Percentiles rank a stretch among this genome's conserved stretches.
Evolutionary conservation across 1,140 invertebrate genomes (phyloP).

Genomic region (Coelopa frigida): DNA sequence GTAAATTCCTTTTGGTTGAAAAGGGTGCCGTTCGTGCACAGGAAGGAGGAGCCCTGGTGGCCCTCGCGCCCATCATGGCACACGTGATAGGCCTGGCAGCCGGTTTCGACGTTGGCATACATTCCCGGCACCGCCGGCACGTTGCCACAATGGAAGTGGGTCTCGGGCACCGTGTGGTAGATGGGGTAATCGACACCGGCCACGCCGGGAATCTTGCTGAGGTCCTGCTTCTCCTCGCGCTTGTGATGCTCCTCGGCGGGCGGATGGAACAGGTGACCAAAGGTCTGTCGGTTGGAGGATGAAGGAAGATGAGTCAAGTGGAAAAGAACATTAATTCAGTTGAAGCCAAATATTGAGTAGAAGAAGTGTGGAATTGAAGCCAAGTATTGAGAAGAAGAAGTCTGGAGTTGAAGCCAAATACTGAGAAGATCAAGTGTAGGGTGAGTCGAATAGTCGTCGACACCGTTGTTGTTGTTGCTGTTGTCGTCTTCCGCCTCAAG

Average conservation of each 20-base stretch:
- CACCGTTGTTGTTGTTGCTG: no score
- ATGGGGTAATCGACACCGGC: slow-evolving; percentile 69
- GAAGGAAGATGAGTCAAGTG: no score
- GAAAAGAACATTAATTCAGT: no score
- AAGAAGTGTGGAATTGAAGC: not conserved
- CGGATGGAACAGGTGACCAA: slow-evolving; percentile 34
- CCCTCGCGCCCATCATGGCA: slow-evolving; percentile 77
- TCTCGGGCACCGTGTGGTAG: slow-evolving; percentile 65
- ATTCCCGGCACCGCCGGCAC: slow-evolving; percentile 73
- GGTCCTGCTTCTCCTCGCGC: slow-evolving; percentile 61
- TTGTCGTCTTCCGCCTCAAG: no score
- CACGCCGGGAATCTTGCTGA: slow-evolving; percentile 68
- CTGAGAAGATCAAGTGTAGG: not conserved
- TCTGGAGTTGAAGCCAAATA: not conserved
- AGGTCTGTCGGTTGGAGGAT: slow-evolving; percentile 33
- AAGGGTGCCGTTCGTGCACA: slow-evolving; percentile 82
- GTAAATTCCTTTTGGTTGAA: slow-evolving; percentile 82
- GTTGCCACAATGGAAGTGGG: slow-evolving; percentile 67
- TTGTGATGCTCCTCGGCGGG: slow-evolving; percentile 23
- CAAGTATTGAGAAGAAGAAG: not conserved
- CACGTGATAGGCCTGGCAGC: slow-evolving; percentile 80
- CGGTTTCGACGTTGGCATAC: slow-evolving; percentile 80
- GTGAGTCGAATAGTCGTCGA: no score
- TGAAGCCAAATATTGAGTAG: slow-evolving; percentile 2
- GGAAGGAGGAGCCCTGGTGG: slow-evolving; percentile 69